Evolutionary conservation across 2,888 invertebrate species (phyloP).

Genomic region (Cyclophora punctaria): DNA sequence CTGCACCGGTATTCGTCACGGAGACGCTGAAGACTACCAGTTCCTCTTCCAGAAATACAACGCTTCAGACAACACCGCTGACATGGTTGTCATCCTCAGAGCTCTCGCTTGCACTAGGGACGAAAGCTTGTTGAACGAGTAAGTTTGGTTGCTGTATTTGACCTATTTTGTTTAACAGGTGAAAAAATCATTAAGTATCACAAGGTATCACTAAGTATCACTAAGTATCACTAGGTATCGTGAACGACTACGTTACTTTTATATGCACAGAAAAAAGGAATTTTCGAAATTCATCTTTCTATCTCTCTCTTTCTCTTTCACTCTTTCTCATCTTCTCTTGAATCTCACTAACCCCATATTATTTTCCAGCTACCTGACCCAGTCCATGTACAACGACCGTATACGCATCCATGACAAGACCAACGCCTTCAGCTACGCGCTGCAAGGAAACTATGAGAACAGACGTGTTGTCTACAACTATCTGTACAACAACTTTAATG

Average conservation of each 20-base stretch:
- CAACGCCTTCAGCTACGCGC: constrained; percentile 63
- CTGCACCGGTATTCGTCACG: constrained; percentile 77
- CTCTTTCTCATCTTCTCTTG: neutral
- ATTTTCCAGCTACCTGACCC: constrained; percentile 62
- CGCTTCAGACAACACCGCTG: constrained; percentile 74
- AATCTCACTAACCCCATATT: neutral
- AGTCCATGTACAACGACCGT: constrained; percentile 53
- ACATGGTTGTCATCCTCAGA: constrained; percentile 76
- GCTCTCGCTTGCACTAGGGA: constrained; percentile 55
- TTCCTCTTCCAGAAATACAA: constrained; percentile 76
- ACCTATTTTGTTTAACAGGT: too few species aligned
- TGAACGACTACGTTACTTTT: too few species aligned
- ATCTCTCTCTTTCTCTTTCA: too few species aligned
- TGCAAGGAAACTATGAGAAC: constrained; percentile 73
- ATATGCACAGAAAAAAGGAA: too few species aligned
- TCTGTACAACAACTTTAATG: constrained; percentile 41
- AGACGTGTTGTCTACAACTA: constrained; percentile 69
- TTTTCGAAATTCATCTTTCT: neutral
- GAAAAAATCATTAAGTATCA: too few species aligned
- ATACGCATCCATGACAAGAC: constrained; percentile 68
- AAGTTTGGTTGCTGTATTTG: constrained; percentile 18
- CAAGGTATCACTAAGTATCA: too few species aligned
- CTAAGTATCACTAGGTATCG: too few species aligned
- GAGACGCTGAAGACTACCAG: constrained; percentile 75
- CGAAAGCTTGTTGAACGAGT: constrained; percentile 36